Percentiles rank a stretch among this genome's conserved stretches.
These are phyloP conservation scores for Notoglanidium macrostoma DNA, from an alignment of 2,797 vertebrate species.

Conservation along the genomic window DNA sequence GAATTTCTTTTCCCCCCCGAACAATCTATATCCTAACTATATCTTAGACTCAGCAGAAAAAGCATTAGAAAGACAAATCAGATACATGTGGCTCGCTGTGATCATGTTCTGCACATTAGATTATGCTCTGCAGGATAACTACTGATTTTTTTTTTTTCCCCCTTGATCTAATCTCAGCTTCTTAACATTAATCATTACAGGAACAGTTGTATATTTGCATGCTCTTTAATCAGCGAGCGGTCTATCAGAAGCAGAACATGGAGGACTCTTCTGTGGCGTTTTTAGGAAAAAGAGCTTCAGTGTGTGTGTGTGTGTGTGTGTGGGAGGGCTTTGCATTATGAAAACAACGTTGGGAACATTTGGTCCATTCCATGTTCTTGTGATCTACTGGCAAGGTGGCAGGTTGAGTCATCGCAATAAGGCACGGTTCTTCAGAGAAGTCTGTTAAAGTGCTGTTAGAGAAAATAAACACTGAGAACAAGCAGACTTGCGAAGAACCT, in stretches of 20 bases:
- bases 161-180: conserved; percentile 1
- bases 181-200: conserved; percentile 19
- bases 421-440: conserved; percentile 47
- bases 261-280: not conserved
- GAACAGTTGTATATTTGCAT: not conserved
- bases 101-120: not conserved
- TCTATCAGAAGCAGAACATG: conserved; percentile 18
- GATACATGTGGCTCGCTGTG: not conserved
- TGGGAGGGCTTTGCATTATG: conserved; percentile 60
- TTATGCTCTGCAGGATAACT: not conserved
- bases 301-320: conserved; percentile 54
- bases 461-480: conserved; percentile 7
- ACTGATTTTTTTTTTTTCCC: not conserved
- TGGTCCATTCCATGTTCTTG: conserved; percentile 64
- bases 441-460: not conserved
- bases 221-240: conserved; percentile 33
- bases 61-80: not conserved
- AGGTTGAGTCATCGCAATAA: conserved; percentile 68
- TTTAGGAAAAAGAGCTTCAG: conserved; percentile 38
- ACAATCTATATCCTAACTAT: not conserved
- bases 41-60: not conserved
- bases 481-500: not conserved
- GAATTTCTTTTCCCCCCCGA: not conserved
- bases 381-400: conserved; percentile 59
- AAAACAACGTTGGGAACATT: conserved; percentile 65